Evolutionary conservation across 1,140 invertebrate genomes (phyloP), one percentile per base, ranked within the genome.

Genomic region (Aphelenchoides fujianensis): DNA sequence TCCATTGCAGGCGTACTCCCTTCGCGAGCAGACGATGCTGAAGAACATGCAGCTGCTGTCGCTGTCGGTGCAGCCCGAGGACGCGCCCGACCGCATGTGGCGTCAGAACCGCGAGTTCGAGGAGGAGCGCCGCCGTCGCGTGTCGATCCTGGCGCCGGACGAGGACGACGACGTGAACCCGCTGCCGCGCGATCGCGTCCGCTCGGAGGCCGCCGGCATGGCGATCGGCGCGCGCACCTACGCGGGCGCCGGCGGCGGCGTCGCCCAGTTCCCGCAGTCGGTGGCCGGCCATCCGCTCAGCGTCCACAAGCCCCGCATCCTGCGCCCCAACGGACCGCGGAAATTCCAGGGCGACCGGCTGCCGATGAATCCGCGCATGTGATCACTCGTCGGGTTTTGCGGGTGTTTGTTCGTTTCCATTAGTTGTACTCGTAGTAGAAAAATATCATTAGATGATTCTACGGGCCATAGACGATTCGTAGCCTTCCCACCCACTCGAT

Each of bases 1-100:
- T 12, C 12, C 12, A 48, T 19, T 59, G 28, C 19, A 59, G 55
- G 55, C 55, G 5, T 59, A 7, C 19, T 59, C 55, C 28, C 55
- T 66, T 66, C 63, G 63, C n/a, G 63, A 66, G 3, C 63, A 66
- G 32, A 66, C 63, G 32, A 31, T 66, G 16, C 53, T 66, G 23
- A 30, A 35, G 63, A 66, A 66, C 36, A 66, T 66, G 63, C 63
- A 66, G 31, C 63, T 34, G 16, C 32, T 66, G 9, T 66, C 63
- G n/a, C n/a, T 35, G 16, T 32, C 27, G 12, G 63, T 66, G 2
- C 32, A 32, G 31, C 63, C 63, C 23, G 41, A 48, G 12, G 41
- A 48, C 23, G 12, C 12, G 12, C 41, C 41, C 41, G 41, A 48
- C 12, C 41, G 41, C 23, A 48, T 48, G 12, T 48, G 41, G 41